Conservation (phyloP, 2,888 invertebrate genomes). For the Xanthorhoe designata region DNA sequence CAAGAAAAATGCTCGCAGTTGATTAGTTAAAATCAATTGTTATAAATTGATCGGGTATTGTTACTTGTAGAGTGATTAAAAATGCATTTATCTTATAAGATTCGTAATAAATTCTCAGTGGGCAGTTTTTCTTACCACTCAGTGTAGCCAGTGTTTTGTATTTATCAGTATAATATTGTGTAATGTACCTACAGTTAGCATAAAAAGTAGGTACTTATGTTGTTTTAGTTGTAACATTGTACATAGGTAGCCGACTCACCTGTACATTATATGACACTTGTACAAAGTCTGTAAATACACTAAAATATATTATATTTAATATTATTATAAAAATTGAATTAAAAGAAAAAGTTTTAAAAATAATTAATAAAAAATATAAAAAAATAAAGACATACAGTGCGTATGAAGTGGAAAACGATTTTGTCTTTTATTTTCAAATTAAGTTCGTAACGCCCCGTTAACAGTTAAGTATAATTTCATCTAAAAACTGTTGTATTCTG, state of each 20-base stretch:
- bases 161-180: conserved; percentile 48
- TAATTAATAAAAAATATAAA: conserved; percentile 72
- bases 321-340: conserved; percentile 79
- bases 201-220: conserved; percentile 39
- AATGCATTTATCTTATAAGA: conserved; percentile 45
- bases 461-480: no score
- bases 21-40: conserved; percentile 25
- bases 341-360: conserved; percentile 80
- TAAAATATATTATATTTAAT: conserved; percentile 78
- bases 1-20: conserved; percentile 27
- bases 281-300: conserved; percentile 81
- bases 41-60: conserved; percentile 27
- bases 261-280: conserved; percentile 72
- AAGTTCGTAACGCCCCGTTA: background rate
- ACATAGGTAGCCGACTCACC: conserved; percentile 45
- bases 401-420: conserved; percentile 80
- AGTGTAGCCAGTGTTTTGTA: conserved; percentile 51
- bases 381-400: conserved; percentile 82
- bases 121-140: conserved; percentile 41
- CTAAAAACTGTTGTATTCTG: no score
- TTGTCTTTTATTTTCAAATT: conserved; percentile 68
- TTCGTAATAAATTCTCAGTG: conserved; percentile 38
- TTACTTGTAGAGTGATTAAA: conserved; percentile 42
- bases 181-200: conserved; percentile 48
- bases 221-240: conserved; percentile 43